Percentiles rank a stretch among this genome's conserved stretches.
Conservation (phyloP, 2,797 vertebrate genomes). For the Neomorphus geoffroyi region DNA sequence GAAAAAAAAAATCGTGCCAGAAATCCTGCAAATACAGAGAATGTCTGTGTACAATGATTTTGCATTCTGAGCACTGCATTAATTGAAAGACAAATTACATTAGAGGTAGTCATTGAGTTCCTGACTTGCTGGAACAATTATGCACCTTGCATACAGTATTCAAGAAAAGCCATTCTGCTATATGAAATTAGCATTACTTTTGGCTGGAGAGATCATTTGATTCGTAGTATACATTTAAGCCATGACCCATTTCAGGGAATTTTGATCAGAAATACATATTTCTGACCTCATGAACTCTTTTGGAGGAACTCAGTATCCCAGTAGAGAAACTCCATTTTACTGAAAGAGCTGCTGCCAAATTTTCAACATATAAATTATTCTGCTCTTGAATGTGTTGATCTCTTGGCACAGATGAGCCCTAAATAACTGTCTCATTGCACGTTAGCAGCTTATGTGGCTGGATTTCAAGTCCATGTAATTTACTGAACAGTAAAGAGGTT, state of each 20-base stretch:
- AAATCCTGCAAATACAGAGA: neutral
- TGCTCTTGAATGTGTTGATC: neutral
- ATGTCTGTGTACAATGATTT: neutral
- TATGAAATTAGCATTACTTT: neutral
- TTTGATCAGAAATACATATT: neutral
- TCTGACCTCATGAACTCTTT: neutral
- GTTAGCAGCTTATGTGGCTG: neutral
- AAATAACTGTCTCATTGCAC: neutral
- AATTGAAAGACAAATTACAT: neutral
- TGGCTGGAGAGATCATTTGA: neutral
- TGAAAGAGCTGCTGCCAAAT: neutral
- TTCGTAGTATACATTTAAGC: neutral
- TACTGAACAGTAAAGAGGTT: neutral
- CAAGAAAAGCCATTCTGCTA: neutral
- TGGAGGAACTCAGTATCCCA: neutral
- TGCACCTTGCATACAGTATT: neutral
- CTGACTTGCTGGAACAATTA: neutral
- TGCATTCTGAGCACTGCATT: neutral
- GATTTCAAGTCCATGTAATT: slow-evolving; percentile 27
- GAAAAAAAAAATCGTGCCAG: neutral
- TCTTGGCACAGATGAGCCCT: neutral
- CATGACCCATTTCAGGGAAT: neutral
- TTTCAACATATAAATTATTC: neutral
- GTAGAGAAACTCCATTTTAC: neutral
- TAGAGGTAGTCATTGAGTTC: neutral